Percentiles rank a stretch among this genome's conserved stretches.
Conservation (phyloP, 2,797 vertebrate genomes). For the Lophotriccus pileatus region DNA sequence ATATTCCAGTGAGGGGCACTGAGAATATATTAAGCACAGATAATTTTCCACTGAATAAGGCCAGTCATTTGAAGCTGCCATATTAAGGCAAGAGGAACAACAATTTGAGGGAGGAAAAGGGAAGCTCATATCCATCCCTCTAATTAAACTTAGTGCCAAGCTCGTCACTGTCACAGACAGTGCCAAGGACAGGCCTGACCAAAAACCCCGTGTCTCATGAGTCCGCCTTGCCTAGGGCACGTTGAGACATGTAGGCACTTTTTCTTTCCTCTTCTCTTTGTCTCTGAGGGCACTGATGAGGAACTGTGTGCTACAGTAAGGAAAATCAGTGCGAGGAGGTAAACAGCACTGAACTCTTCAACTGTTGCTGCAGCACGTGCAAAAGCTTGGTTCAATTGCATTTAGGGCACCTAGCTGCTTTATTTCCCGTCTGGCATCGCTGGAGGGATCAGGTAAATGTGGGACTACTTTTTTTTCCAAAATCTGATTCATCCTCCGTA, state of each 20-base stretch:
- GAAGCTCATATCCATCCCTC: background rate
- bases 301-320: background rate
- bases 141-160: background rate
- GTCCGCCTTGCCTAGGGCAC: background rate
- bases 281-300: background rate
- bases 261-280: background rate
- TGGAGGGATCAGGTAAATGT: background rate
- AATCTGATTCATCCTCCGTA: background rate
- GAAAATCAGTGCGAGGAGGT: background rate
- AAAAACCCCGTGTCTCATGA: accelerated
- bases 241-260: background rate
- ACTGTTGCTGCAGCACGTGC: background rate
- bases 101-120: accelerated
- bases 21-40: background rate
- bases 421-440: constrained; percentile 8
- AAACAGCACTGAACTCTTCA: background rate
- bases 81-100: background rate
- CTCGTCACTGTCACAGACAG: background rate
- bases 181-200: background rate
- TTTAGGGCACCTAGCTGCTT: background rate
- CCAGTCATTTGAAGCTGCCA: background rate
- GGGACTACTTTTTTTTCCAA: background rate
- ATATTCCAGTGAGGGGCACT: background rate
- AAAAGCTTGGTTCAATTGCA: background rate
- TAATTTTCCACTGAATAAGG: background rate